These are phyloP conservation scores for Pollicipes pollicipes DNA, from an alignment of 1,140 invertebrate genomes.

Conservation along the genomic window DNA sequence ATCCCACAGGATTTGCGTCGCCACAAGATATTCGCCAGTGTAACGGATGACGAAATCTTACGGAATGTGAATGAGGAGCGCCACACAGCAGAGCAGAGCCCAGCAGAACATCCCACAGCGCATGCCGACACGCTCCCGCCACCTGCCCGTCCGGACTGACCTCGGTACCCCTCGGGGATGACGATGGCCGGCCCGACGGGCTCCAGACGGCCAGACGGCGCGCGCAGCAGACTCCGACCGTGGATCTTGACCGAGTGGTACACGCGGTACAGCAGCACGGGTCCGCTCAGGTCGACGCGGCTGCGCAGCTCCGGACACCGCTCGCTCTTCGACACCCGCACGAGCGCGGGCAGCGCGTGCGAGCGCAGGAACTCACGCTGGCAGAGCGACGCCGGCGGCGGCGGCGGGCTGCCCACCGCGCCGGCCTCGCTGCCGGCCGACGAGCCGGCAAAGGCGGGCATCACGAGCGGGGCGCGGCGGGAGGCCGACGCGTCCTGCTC, in stretches of 20 bases:
- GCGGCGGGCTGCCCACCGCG: too few species aligned
- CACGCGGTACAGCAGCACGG: constrained; percentile 23
- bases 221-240: constrained; percentile 22
- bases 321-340: neutral
- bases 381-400: neutral
- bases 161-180: constrained; percentile 26
- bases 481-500: constrained; percentile 13
- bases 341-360: neutral
- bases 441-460: constrained; percentile 15
- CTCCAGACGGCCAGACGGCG: constrained; percentile 20
- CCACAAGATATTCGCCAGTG: too few species aligned
- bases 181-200: constrained; percentile 23
- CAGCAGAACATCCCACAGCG: too few species aligned
- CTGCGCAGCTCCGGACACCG: neutral
- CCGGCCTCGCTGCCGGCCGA: constrained; percentile 10
- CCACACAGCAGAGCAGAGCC: too few species aligned
- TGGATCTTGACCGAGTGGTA: constrained; percentile 23
- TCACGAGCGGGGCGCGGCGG: constrained; percentile 8
- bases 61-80: too few species aligned
- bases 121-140: too few species aligned
- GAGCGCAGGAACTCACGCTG: neutral
- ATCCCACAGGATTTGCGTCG: too few species aligned
- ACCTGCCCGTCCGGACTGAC: constrained; percentile 17
- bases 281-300: constrained; percentile 21
- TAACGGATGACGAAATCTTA: too few species aligned